Conservation (phyloP, 2,113 vertebrate species). For the Cololabis saira region DNA sequence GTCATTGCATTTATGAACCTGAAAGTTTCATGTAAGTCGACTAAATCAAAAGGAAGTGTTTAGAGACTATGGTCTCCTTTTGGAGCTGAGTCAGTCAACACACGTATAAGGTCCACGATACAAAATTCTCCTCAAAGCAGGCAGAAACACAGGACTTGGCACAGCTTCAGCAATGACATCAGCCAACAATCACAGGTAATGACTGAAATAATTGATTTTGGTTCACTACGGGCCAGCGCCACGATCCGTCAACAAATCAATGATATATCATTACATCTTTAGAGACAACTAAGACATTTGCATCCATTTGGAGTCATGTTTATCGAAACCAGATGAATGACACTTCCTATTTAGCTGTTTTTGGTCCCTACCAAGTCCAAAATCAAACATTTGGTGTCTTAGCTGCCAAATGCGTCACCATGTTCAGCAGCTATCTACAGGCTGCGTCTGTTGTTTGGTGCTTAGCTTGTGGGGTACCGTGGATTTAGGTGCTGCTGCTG, state of each 20-base stretch:
- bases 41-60: not conserved
- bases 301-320: not conserved
- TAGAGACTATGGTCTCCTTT: not conserved
- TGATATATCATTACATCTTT: not conserved
- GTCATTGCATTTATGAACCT: too few relatives aligned
- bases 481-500: not conserved
- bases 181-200: slow-evolving; percentile 6
- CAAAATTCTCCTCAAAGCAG: not conserved
- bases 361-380: not conserved
- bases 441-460: not conserved
- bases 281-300: not conserved
- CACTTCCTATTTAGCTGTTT: not conserved
- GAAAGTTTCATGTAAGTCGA: too few relatives aligned
- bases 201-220: slow-evolving; percentile 6
- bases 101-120: not conserved
- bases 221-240: not conserved
- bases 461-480: not conserved
- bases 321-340: not conserved
- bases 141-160: not conserved
- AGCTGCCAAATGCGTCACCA: not conserved
- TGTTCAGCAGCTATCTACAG: not conserved
- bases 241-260: slow-evolving; percentile 5
- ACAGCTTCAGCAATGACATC: not conserved
- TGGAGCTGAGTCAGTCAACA: slow-evolving; percentile 4
- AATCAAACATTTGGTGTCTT: not conserved